These are phyloP conservation scores for Lycaon pictus DNA, from an alignment of 2,113 vertebrate genomes.

Conservation along the genomic window DNA sequence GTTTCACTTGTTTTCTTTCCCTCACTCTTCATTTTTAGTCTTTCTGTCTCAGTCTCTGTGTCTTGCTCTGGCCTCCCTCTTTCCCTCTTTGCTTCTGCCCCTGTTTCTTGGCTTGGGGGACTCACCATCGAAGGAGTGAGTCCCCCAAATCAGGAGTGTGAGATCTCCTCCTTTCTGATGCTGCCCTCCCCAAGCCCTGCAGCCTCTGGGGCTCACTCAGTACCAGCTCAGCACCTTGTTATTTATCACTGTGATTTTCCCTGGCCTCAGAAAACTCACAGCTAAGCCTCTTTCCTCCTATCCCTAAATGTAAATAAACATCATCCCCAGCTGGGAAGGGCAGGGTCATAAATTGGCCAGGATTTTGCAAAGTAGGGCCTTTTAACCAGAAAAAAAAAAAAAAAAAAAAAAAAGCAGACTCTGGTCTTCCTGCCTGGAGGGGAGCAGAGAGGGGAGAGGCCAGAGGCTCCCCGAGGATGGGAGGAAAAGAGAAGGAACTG, in stretches of 20 bases:
- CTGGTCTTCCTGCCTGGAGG: background rate
- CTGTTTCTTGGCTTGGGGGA: background rate
- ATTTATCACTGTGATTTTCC: background rate
- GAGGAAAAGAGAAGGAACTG: background rate
- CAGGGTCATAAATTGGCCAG: background rate
- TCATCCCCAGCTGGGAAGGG: background rate
- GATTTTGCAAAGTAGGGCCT: slow-evolving; percentile 9
- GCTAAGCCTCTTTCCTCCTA: background rate
- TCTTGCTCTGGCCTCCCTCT: background rate
- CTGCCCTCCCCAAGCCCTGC: too few species aligned
- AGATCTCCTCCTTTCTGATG: background rate
- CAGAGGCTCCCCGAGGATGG: background rate
- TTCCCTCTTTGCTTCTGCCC: background rate
- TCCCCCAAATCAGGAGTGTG: background rate
- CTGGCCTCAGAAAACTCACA: background rate
- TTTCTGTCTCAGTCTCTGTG: background rate
- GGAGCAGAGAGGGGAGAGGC: background rate
- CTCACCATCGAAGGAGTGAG: background rate
- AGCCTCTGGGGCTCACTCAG: background rate
- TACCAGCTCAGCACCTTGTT: background rate
- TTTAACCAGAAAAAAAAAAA: background rate
- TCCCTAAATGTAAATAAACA: slow-evolving; percentile 34
- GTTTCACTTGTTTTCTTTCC: background rate
- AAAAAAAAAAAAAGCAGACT: background rate
- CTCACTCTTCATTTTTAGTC: background rate